Evolutionary conservation across 92 coral and sea anemone genomes (phyloP), one percentile per base, ranked within the genome.

Genomic region (Phenganax marumi): DNA sequence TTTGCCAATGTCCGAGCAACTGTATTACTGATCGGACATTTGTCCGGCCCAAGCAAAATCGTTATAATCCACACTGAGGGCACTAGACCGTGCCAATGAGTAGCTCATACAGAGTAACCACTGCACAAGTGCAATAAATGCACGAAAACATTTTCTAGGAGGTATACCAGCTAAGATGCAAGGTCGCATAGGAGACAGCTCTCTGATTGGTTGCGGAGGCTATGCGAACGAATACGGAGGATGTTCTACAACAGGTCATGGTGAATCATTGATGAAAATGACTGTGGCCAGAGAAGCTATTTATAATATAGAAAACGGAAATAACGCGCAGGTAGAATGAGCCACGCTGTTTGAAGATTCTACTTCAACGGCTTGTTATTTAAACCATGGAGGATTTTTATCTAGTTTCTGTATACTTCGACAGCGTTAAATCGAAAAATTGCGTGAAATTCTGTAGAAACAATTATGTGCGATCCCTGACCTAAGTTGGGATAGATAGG

Each of bases 161-260:
- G 90, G 90, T 43, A 57, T 88, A 22, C 88, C 88, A 14, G 52
- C 21, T 24, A 88, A 84, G 77, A 88, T 84, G 88, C 70, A 64
- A 14, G 90, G 90, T 6, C 87, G 90, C 61, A 86, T 88, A 22
- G 88, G 90, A 0, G 90, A 88, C 50, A 18, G 76, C 6, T 85
- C 90, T n/a, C 43, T 84, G 55, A 68, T 84, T 46, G 90, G 90
- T 23, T 88, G 90, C 68, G 90, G 90, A 53, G 90, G 90, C 10
- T 88, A 88, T 79, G 90, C 90, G 17, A 84, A 88, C 49, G 82
- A 77, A 8, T 69, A 48, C 8, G 90, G 80, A 2, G 90, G 85
- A 18, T 60, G 81, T 8, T 88, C 90, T 2, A 84, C 90, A 7
- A 84, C 88, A 8, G 90, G 90, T 11, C 88, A 84, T 58, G 90